Base-by-base conservation (phyloP, 2,797 vertebrate genomes). In the Anguilla pacifica region DNA sequence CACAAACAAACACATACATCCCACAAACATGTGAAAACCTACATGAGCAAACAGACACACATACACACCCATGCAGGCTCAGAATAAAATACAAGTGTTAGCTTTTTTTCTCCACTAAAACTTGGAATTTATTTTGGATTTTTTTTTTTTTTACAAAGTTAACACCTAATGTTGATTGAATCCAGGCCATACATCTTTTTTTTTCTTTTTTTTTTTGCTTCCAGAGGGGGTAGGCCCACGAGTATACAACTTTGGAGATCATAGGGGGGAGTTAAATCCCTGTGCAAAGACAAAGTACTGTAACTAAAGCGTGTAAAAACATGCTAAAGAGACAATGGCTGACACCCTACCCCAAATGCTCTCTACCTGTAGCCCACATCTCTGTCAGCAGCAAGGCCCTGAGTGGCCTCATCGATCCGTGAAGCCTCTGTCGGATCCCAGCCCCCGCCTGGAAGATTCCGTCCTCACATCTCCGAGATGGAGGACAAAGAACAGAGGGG, bases 391-490 rank as follows among this genome's bases (percentile, higher is more conserved):
- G 3, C 43, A 9, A 2, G 39, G 13, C 2, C 39, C 39, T 43
- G 74, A 43, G 15, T 49, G 22, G 19, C 67, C 13, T 28, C 94
- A 94, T 93, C 93, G 92, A 94, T 91, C 93, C 92, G 89, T 82
- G 92, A 93, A 92, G 94, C 94, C 93, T 93, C 92, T 90, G 92
- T 87, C 77, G 90, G 93, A 93, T 93, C 94, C 93, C 91, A 94
- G 94, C 94, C 93, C 91, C 92, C 91, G 91, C 88, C 46, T 28
- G 90, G 90, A 59, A 91, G 94, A 93, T 92, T 92, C 92, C 91
- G 93, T 94, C 92, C 93, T 92, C 91, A 88, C 39, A 59, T 82
- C 84, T 85, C 51, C 31, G 79, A 77, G 81, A 35, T 6, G 25
- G 59, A 39, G 59, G 39, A 79, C 22, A 57, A 46, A 91, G 90